phyloP scores from a whole-genome alignment of 2,797 vertebrate species.

The Remorina albescens region DNA sequence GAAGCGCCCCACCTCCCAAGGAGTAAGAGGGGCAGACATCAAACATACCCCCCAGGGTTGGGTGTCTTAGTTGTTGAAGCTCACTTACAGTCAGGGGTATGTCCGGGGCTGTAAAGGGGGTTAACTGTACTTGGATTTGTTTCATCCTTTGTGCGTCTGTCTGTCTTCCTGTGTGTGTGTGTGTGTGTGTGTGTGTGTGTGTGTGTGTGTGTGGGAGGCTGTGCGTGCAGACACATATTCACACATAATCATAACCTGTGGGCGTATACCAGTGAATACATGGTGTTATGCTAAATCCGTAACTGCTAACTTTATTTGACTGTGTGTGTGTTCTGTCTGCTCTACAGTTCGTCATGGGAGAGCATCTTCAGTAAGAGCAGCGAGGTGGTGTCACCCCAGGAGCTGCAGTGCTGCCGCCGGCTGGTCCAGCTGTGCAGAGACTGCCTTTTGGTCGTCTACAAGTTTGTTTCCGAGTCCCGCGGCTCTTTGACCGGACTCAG shows the following conservation, averaged over 20 bases:
- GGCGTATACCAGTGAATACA: not conserved
- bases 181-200: slow-evolving; percentile 19
- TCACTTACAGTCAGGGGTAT: slow-evolving; percentile 78
- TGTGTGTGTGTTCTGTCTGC: slow-evolving; percentile 26
- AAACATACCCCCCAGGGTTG: slow-evolving; percentile 76
- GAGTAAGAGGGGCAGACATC: slow-evolving; percentile 74
- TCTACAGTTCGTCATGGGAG: slow-evolving; percentile 94
- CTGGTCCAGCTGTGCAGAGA: slow-evolving; percentile 96
- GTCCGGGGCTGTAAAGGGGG: slow-evolving; percentile 74
- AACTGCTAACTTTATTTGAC: slow-evolving; percentile 8
- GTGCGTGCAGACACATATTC: slow-evolving; percentile 11
- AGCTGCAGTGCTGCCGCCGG: slow-evolving; percentile 94
- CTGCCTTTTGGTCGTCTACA: slow-evolving; percentile 97
- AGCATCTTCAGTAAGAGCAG: slow-evolving; percentile 92
- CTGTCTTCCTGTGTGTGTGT: slow-evolving; percentile 44
- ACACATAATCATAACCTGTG: not conserved
- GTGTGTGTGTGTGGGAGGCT: slow-evolving; percentile 21
- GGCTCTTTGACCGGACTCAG: slow-evolving; percentile 89
- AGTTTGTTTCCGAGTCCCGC: slow-evolving; percentile 92
- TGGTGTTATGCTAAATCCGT: not conserved
- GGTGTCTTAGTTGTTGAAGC: slow-evolving; percentile 73
- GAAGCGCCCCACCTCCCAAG: slow-evolving; percentile 61
- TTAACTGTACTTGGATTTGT: slow-evolving; percentile 81
- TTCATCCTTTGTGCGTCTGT: slow-evolving; percentile 64
- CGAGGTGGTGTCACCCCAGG: slow-evolving; percentile 90